Evolutionary conservation across 2,113 vertebrate genomes (phyloP).

Genomic region (Phylloscopus trochilus): DNA sequence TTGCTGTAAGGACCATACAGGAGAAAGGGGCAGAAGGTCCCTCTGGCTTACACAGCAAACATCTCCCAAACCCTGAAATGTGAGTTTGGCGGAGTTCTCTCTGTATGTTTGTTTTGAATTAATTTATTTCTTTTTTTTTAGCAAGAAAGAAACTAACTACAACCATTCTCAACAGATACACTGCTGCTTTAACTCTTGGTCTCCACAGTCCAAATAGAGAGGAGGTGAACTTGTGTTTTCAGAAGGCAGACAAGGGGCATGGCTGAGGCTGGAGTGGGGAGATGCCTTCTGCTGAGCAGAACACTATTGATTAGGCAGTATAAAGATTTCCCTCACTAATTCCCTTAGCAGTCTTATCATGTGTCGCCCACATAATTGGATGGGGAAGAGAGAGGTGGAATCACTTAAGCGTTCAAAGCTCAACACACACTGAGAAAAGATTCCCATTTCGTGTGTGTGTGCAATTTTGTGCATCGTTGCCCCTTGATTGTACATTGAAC

Average conservation of each 20-base stretch:
- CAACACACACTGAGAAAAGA: conserved; percentile 1
- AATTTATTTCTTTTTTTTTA: not conserved
- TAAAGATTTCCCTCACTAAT: conserved; percentile 43
- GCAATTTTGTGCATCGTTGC: conserved; percentile 63
- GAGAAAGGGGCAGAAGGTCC: not conserved
- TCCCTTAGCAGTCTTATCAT: conserved; percentile 35
- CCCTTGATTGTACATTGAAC: conserved; percentile 47
- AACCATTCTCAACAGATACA: not conserved
- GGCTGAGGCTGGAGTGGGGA: not conserved
- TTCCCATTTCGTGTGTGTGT: conserved; percentile 23
- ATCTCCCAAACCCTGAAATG: not conserved
- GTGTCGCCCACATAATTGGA: conserved; percentile 8
- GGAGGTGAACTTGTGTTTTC: not conserved
- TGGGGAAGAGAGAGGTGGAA: conserved; percentile 39
- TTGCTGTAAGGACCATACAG: not conserved
- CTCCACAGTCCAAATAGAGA: not conserved
- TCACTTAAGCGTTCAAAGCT: conserved; percentile 55
- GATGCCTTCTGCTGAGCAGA: not conserved
- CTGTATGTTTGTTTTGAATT: no score
- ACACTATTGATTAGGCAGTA: conserved; percentile 12
- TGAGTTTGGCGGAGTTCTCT: not conserved
- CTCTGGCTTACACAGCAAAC: not conserved
- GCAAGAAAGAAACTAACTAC: not conserved
- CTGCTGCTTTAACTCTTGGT: not conserved
- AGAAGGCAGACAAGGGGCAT: not conserved